Conservation (phyloP, 1,140 invertebrate genomes). For the Drosophila willistoni region DNA sequence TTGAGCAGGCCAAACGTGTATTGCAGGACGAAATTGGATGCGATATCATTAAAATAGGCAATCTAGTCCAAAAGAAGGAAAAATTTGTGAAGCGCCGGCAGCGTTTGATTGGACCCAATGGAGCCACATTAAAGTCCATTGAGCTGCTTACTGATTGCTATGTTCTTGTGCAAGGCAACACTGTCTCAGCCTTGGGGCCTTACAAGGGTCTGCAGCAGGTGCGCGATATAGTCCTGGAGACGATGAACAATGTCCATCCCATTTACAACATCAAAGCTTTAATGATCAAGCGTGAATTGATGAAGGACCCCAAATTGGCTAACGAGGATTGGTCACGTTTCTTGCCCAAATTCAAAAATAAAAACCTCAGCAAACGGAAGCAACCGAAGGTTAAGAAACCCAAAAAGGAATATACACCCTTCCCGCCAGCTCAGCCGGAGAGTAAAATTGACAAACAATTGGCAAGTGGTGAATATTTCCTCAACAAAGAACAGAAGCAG, state of each 20-base stretch:
- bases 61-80: constrained; percentile 95
- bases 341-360: constrained; percentile 97
- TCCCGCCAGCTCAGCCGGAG: constrained; percentile 96
- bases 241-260: constrained; percentile 99
- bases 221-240: constrained; percentile 96
- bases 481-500: constrained; percentile 92
- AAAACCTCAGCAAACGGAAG: constrained; percentile 93
- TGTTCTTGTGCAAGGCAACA: constrained; percentile 98
- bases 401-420: constrained; percentile 98
- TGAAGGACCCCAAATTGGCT: constrained; percentile 94
- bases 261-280: constrained; percentile 99
- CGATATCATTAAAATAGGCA: constrained; percentile 99
- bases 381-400: constrained; percentile 92
- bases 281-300: constrained; percentile 98
- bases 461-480: constrained; percentile 98
- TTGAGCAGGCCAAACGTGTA: constrained; percentile 95
- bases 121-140: constrained; percentile 98
- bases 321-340: constrained; percentile 99
- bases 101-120: constrained; percentile 97
- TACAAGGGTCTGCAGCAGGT: constrained; percentile 97
- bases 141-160: constrained; percentile 99
- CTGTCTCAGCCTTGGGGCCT: constrained; percentile 97
- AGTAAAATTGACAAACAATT: constrained; percentile 97
- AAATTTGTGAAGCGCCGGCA: constrained; percentile 98
- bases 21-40: constrained; percentile 95